These are phyloP conservation scores for Lissocephala sabroskyi DNA, from an alignment of 2,888 invertebrate species.

Conservation along the genomic window DNA sequence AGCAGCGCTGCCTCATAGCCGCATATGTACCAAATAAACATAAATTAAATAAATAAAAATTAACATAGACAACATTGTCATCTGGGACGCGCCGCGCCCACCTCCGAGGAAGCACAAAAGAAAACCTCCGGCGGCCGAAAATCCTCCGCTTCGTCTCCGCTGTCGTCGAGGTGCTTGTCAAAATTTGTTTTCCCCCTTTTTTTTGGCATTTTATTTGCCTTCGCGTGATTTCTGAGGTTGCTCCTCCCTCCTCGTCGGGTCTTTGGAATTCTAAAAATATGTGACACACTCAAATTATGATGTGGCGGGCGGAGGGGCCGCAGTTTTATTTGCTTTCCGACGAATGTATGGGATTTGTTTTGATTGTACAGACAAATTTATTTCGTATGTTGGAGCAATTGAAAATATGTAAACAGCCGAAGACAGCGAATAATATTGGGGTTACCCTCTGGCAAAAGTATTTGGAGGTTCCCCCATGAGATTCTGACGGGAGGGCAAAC, in stretches of 20 bases:
- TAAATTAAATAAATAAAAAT: conserved; percentile 61
- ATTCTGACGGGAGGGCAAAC: too few species aligned
- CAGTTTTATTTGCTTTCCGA: conserved; percentile 11
- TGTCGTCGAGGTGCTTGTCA: conserved; percentile 17
- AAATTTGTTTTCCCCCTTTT: conserved; percentile 32
- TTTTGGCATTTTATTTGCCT: conserved; percentile 52
- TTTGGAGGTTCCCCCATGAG: too few species aligned
- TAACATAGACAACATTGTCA: conserved; percentile 50
- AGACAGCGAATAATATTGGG: too few species aligned
- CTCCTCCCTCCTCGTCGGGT: conserved; percentile 14
- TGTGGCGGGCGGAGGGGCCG: neutral
- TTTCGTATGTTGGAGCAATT: conserved; percentile 16
- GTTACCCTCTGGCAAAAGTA: too few species aligned
- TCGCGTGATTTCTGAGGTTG: conserved; percentile 1
- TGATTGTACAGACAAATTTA: conserved; percentile 32
- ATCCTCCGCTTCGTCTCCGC: too few species aligned
- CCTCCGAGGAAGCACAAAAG: too few species aligned
- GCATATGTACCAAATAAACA: conserved; percentile 23
- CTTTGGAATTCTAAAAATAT: neutral
- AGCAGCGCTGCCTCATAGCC: neutral
- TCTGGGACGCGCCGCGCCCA: too few species aligned
- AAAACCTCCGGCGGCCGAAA: too few species aligned
- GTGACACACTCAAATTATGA: neutral
- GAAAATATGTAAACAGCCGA: too few species aligned
- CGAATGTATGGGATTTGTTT: conserved; percentile 33